Conservation (phyloP, 2,797 vertebrate genomes). For the Eospalax fontanierii region DNA sequence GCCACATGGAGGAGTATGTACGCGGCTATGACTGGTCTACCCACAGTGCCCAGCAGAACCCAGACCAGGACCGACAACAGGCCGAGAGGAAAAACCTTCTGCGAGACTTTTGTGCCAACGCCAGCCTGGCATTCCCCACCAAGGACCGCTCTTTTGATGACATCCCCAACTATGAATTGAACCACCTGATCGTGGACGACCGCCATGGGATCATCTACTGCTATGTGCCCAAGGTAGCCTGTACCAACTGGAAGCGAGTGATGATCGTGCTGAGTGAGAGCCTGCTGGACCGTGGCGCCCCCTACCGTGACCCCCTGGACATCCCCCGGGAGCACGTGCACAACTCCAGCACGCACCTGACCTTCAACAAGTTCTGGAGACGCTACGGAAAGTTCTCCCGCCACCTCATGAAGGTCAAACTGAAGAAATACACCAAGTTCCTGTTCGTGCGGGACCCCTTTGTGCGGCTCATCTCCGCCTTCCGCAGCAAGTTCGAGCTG, state of each 20-base stretch:
- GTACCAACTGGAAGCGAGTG: constrained; percentile 98
- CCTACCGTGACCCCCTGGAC: constrained; percentile 95
- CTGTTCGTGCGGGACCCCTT: constrained; percentile 98
- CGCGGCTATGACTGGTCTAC: constrained; percentile 95
- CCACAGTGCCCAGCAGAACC: constrained; percentile 84
- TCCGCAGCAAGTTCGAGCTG: constrained; percentile 97
- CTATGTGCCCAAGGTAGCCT: constrained; percentile 99
- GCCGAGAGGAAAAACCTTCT: constrained; percentile 91
- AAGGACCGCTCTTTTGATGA: constrained; percentile 98
- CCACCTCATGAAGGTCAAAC: constrained; percentile 97
- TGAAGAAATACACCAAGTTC: constrained; percentile 99
- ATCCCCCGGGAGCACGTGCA: constrained; percentile 95
- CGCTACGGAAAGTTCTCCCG: constrained; percentile 96
- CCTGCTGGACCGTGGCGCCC: constrained; percentile 93
- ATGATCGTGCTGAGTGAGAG: constrained; percentile 98
- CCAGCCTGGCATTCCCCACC: constrained; percentile 93
- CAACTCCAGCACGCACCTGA: constrained; percentile 96
- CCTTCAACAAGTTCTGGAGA: constrained; percentile 99
- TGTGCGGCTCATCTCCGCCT: constrained; percentile 98
- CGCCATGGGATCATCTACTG: constrained; percentile 98
- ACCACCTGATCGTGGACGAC: constrained; percentile 98
- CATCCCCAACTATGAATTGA: constrained; percentile 97
- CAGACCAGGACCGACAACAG: constrained; percentile 92
- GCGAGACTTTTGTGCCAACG: constrained; percentile 94
- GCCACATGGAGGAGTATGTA: constrained; percentile 90